These are phyloP conservation scores for Cheilosia variabilis DNA, from an alignment of 2,888 invertebrate genomes.

Conservation along the genomic window DNA sequence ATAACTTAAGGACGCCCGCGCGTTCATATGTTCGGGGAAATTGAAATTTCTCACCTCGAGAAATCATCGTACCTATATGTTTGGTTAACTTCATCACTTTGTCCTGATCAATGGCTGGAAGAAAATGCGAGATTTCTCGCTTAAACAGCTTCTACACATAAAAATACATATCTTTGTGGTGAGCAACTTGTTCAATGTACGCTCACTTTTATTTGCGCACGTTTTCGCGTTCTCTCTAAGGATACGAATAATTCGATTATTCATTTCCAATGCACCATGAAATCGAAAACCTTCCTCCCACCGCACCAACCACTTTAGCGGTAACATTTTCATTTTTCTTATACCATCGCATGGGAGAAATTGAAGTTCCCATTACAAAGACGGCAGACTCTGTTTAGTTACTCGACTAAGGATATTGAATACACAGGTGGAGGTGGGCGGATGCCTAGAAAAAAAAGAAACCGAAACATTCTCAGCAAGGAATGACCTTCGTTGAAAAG, in stretches of 20 bases:
- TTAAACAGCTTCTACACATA: slow-evolving; percentile 3
- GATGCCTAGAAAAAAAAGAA: not conserved
- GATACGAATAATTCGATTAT: slow-evolving; percentile 68
- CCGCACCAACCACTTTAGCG: slow-evolving; percentile 3
- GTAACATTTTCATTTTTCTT: slow-evolving; percentile 19
- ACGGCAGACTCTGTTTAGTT: slow-evolving; percentile 23
- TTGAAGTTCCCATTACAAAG: slow-evolving; percentile 15
- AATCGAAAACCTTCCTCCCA: slow-evolving; percentile 60
- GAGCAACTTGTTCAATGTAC: slow-evolving; percentile 6
- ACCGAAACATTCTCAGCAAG: not conserved
- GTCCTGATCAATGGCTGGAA: slow-evolving; percentile 28
- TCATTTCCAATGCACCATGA: slow-evolving; percentile 64
- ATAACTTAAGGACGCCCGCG: slow-evolving; percentile 17
- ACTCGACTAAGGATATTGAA: slow-evolving; percentile 7
- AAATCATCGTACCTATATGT: slow-evolving; percentile 46
- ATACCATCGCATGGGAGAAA: not conserved
- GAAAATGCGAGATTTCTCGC: slow-evolving; percentile 10
- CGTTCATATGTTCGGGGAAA: slow-evolving; percentile 34
- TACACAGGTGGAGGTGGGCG: not conserved
- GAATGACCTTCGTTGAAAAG: not conserved
- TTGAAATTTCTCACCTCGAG: slow-evolving; percentile 30
- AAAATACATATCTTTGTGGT: slow-evolving; percentile 5
- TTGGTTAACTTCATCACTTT: slow-evolving; percentile 44
- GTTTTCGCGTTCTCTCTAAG: slow-evolving; percentile 1
- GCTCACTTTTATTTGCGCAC: not conserved